Percentiles rank a stretch among this genome's conserved stretches.
phyloP scores from a whole-genome alignment of 2,888 invertebrate species.

The Mongoloraphidia duomilia region DNA sequence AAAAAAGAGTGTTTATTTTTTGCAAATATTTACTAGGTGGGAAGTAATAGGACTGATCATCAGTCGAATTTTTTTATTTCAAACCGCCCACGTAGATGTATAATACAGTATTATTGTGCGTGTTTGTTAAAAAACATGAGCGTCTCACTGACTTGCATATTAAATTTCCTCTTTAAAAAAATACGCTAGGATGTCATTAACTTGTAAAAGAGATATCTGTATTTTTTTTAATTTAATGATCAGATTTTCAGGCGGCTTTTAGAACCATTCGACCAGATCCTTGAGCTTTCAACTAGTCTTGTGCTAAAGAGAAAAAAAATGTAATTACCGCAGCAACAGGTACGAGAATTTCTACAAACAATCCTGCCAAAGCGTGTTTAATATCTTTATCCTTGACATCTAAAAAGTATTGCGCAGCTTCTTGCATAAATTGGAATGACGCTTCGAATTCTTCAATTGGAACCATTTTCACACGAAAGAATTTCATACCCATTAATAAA shows the following conservation, averaged over 20 bases:
- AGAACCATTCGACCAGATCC: not conserved
- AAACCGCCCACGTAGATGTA: too few species aligned
- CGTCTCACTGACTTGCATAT: too few species aligned
- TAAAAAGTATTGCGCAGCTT: constrained; percentile 93
- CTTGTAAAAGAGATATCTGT: not conserved
- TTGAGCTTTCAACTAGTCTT: too few species aligned
- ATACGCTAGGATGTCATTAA: too few species aligned
- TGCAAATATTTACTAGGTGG: too few species aligned
- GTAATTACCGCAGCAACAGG: constrained; percentile 90
- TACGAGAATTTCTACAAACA: constrained; percentile 96
- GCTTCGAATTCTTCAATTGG: constrained; percentile 99
- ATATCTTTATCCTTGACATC: constrained; percentile 98
- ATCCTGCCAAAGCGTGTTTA: constrained; percentile 91
- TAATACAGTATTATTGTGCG: too few species aligned
- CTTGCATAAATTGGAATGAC: constrained; percentile 96
- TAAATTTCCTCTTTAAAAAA: too few species aligned
- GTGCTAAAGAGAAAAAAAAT: not conserved
- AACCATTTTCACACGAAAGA: constrained; percentile 91
- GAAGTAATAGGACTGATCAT: too few species aligned
- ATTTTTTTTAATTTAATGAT: constrained; percentile 1
- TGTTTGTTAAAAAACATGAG: too few species aligned
- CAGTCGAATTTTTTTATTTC: too few species aligned
- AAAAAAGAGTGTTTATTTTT: too few species aligned
- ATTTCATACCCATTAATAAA: constrained; percentile 98
- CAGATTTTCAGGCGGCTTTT: not conserved